Percentiles rank a stretch among this genome's conserved stretches.
These are phyloP conservation scores for Cataglyphis cursor DNA, from an alignment of 2,888 invertebrate species.

Conservation along the genomic window DNA sequence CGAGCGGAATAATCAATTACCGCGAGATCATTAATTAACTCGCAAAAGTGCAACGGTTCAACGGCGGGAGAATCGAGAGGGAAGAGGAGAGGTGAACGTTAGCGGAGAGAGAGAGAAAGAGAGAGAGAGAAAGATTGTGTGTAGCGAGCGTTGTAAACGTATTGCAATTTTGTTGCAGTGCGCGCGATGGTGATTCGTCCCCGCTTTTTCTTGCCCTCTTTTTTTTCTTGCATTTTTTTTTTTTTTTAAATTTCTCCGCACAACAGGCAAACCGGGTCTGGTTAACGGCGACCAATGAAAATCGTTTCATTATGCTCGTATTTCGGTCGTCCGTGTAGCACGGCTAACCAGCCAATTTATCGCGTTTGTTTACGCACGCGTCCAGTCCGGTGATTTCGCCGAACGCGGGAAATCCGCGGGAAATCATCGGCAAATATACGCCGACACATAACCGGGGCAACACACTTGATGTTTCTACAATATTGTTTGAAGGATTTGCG, in stretches of 20 bases:
- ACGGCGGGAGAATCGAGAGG: constrained; percentile 23
- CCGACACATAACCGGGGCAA: constrained; percentile 49
- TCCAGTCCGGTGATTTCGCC: constrained; percentile 54
- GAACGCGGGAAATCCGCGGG: constrained; percentile 64
- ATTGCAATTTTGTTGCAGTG: constrained; percentile 47
- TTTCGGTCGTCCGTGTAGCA: constrained; percentile 61
- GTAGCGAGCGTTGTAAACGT: constrained; percentile 15
- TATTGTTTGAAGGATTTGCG: constrained; percentile 44
- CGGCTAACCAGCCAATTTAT: constrained; percentile 63
- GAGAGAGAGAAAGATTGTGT: neutral
- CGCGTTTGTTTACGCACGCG: constrained; percentile 66
- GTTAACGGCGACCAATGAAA: constrained; percentile 71
- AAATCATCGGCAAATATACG: constrained; percentile 67
- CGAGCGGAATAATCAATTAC: constrained; percentile 70
- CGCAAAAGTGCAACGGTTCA: constrained; percentile 67
- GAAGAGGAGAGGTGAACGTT: constrained; percentile 7
- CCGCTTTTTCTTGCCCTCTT: constrained; percentile 40
- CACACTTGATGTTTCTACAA: constrained; percentile 51
- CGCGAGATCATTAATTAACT: constrained; percentile 70
- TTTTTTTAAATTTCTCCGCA: constrained; percentile 52
- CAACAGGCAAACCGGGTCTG: constrained; percentile 27
- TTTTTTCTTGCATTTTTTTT: constrained; percentile 8
- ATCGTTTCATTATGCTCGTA: constrained; percentile 73
- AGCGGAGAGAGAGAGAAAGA: neutral
- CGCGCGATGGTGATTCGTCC: constrained; percentile 15